These are phyloP conservation scores for Piaya cayana DNA, from an alignment of 2,113 vertebrate species.

Conservation along the genomic window DNA sequence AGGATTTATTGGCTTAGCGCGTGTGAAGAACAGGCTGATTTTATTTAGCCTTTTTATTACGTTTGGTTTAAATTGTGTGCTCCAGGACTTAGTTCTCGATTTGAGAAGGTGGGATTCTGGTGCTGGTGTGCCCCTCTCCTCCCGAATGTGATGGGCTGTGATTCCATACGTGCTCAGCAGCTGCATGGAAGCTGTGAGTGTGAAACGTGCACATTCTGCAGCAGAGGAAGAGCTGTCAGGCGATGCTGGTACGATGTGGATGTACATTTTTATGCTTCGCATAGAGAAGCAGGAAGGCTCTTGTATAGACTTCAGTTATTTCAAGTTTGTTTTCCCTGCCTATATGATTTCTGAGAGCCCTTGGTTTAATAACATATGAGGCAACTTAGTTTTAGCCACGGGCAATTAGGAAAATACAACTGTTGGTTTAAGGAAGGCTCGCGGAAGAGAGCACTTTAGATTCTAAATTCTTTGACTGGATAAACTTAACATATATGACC, in stretches of 20 bases:
- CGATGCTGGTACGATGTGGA: background rate
- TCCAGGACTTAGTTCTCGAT: background rate
- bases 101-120: background rate
- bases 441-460: background rate
- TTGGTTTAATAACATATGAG: background rate
- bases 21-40: background rate
- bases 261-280: background rate
- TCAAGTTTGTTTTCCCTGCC: background rate
- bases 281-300: background rate
- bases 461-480: background rate
- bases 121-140: rapidly evolving
- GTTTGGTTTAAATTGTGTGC: background rate
- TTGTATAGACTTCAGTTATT: background rate
- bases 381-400: background rate
- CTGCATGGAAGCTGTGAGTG: rapidly evolving
- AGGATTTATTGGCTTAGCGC: background rate
- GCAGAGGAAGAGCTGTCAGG: background rate
- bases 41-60: background rate
- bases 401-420: background rate
- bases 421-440: background rate
- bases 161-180: rapidly evolving
- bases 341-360: background rate
- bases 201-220: rapidly evolving
- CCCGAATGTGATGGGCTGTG: rapidly evolving
- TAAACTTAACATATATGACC: rapidly evolving